Evolutionary conservation across 1,140 invertebrate genomes (phyloP).

Genomic region (Spodoptera litura): DNA sequence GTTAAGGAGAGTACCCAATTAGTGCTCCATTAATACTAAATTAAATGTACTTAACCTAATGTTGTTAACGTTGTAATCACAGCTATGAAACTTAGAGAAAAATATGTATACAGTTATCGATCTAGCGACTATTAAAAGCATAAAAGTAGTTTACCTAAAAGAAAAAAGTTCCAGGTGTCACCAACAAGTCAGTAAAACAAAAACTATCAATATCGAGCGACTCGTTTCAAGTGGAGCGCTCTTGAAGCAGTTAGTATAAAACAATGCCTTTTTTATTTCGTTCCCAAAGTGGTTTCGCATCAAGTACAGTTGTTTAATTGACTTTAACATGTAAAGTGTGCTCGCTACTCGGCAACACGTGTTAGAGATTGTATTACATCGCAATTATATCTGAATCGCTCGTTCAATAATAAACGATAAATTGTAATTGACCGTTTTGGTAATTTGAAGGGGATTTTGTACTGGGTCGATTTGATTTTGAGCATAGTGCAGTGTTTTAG

Average conservation of each 20-base stretch:
- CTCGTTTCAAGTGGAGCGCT: slow-evolving; percentile 19
- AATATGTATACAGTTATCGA: no score
- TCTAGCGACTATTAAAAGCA: neutral
- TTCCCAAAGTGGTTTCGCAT: slow-evolving; percentile 53
- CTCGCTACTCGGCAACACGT: slow-evolving; percentile 54
- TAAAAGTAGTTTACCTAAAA: slow-evolving; percentile 31
- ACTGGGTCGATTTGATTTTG: neutral
- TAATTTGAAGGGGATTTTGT: slow-evolving; percentile 12
- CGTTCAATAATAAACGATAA: slow-evolving; percentile 32
- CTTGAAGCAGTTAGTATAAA: slow-evolving; percentile 50
- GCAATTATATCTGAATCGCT: slow-evolving; percentile 43
- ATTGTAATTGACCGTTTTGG: slow-evolving; percentile 44
- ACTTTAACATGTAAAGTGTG: slow-evolving; percentile 65
- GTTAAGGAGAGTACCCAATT: no score
- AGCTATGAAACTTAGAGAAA: no score
- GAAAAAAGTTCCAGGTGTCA: slow-evolving; percentile 27
- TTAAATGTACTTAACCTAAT: no score
- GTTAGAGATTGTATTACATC: slow-evolving; percentile 40
- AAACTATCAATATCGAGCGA: slow-evolving; percentile 44
- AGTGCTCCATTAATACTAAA: no score
- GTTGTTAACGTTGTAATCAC: no score
- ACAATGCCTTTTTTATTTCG: slow-evolving; percentile 68
- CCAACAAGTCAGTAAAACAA: slow-evolving; percentile 33
- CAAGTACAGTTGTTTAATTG: slow-evolving; percentile 58
- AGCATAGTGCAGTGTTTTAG: neutral